Conservation (phyloP, 2,113 vertebrate species). For the Ciconia stormi region DNA sequence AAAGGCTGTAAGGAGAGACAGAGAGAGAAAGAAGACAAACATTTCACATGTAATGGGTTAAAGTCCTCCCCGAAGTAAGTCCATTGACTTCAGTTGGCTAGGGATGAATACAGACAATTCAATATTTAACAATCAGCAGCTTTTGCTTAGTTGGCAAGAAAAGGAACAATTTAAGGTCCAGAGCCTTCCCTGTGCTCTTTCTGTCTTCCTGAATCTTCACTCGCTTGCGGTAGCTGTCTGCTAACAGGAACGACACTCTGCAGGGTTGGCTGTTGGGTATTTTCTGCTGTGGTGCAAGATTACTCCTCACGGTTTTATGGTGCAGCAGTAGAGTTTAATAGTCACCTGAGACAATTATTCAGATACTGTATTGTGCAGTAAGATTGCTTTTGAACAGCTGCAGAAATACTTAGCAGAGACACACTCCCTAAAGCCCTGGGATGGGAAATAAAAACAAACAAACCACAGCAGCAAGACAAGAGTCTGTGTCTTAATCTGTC, state of each 20-base stretch:
- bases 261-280: conserved; percentile 19
- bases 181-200: neutral
- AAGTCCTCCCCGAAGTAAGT: neutral
- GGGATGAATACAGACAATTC: conserved; percentile 12
- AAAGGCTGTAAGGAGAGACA: neutral
- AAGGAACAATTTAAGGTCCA: conserved; percentile 15
- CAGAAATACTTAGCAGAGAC: conserved; percentile 39
- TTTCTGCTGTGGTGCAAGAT: conserved; percentile 59
- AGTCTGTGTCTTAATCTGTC: neutral
- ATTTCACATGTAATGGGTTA: neutral
- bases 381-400: conserved; percentile 46
- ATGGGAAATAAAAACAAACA: conserved; percentile 44
- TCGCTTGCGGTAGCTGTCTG: neutral
- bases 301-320: conserved; percentile 49
- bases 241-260: neutral
- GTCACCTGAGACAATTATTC: conserved; percentile 65
- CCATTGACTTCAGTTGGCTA: neutral
- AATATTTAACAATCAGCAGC: conserved; percentile 34
- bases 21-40: neutral
- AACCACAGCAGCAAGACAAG: neutral
- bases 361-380: conserved; percentile 30
- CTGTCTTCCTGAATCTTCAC: conserved; percentile 27
- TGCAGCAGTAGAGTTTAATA: conserved; percentile 47
- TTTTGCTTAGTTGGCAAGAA: conserved; percentile 48
- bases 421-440: neutral